These are phyloP conservation scores for Leptinotarsa undecemlineata DNA, from an alignment of 1,140 invertebrate species.

Conservation along the genomic window DNA sequence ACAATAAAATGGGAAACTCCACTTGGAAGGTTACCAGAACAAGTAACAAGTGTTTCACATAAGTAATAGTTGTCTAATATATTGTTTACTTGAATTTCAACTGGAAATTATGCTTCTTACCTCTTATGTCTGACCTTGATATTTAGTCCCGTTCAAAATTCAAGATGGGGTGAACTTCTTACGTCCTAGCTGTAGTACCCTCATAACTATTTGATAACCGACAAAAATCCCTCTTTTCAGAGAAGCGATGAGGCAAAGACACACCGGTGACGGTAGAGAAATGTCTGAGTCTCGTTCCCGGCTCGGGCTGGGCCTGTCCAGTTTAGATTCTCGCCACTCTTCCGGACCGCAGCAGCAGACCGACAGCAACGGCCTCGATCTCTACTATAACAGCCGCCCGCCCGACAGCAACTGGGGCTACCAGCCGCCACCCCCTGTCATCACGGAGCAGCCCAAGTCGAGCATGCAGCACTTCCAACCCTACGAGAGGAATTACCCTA, in stretches of 20 bases:
- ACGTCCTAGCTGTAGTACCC: too few species aligned
- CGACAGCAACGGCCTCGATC: conserved; percentile 74
- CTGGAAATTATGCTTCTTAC: too few species aligned
- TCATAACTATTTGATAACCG: background rate
- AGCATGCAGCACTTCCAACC: conserved; percentile 77
- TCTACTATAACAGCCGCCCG: conserved; percentile 78
- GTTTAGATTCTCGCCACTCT: conserved; percentile 51
- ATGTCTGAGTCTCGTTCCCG: conserved; percentile 74
- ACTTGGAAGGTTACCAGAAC: too few species aligned
- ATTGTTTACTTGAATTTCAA: too few species aligned
- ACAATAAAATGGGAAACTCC: too few species aligned
- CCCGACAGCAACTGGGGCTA: conserved; percentile 58
- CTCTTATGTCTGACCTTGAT: too few species aligned
- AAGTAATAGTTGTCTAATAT: too few species aligned
- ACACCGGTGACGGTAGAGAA: conserved; percentile 72
- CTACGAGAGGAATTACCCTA: conserved; percentile 84
- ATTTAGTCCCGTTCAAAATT: too few species aligned
- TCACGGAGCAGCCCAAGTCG: conserved; percentile 86
- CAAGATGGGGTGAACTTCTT: too few species aligned
- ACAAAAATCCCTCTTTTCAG: conserved; percentile 38
- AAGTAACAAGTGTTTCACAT: too few species aligned
- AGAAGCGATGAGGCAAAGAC: conserved; percentile 57
- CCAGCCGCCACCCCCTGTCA: conserved; percentile 76
- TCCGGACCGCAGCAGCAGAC: conserved; percentile 37
- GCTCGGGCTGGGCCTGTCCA: conserved; percentile 68